phyloP scores from a whole-genome alignment of 2,113 vertebrate genomes.

The Bujurquina vittata region DNA sequence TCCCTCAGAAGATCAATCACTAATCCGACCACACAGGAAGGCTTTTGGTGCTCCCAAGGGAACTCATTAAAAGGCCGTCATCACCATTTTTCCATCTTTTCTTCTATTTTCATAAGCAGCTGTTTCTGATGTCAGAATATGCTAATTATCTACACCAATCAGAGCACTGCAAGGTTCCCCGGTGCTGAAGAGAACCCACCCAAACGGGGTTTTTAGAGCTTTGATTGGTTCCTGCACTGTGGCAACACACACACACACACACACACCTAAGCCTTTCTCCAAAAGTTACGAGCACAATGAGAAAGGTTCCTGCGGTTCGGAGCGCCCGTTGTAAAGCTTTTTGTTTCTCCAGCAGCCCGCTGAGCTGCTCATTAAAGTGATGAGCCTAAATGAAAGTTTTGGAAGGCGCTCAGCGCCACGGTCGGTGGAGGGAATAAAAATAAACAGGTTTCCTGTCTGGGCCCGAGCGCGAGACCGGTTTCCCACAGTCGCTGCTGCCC shows the following conservation, averaged over 20 bases:
- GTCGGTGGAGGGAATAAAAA: conserved; percentile 15
- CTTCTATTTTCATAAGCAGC: not conserved
- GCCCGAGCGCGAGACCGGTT: conserved; percentile 13
- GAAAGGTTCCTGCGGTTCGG: not conserved
- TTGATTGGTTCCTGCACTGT: not conserved
- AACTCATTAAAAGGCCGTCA: too few species aligned
- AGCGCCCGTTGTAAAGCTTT: fast-evolving
- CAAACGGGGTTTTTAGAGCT: not conserved
- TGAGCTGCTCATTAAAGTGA: not conserved
- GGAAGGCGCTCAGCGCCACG: not conserved
- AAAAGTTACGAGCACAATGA: not conserved
- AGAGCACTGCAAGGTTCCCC: not conserved
- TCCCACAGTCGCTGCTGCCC: conserved; percentile 32
- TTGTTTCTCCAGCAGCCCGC: not conserved
- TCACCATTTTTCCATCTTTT: not conserved
- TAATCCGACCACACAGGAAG: too few species aligned
- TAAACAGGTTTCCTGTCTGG: conserved; percentile 35
- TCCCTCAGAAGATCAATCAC: not conserved
- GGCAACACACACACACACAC: fast-evolving
- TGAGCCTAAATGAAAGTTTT: not conserved
- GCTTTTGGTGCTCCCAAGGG: not conserved
- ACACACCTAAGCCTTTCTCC: not conserved
- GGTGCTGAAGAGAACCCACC: not conserved
- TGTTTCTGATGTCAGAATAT: not conserved
- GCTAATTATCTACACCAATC: not conserved